These are phyloP conservation scores for Troglohyphantes excavatus DNA, from an alignment of 2,888 invertebrate species.

Conservation along the genomic window DNA sequence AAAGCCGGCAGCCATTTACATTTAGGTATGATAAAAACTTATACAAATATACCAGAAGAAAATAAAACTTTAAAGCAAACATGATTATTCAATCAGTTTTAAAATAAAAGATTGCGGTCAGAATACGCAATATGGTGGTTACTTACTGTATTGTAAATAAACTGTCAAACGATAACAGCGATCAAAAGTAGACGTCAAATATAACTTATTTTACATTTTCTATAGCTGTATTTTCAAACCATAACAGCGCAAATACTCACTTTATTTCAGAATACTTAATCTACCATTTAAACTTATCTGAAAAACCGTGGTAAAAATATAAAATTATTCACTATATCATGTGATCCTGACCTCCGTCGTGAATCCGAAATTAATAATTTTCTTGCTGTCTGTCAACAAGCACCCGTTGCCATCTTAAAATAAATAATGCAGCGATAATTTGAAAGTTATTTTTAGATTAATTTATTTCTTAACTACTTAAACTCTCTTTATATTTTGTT, in stretches of 20 bases:
- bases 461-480: too few species aligned
- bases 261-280: too few species aligned
- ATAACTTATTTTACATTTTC: neutral
- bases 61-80: too few species aligned
- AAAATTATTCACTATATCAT: slow-evolving; percentile 70
- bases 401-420: slow-evolving; percentile 8
- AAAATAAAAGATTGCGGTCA: neutral
- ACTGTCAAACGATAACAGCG: slow-evolving; percentile 1
- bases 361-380: slow-evolving; percentile 10
- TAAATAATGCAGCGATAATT: neutral
- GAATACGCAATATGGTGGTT: neutral
- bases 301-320: slow-evolving; percentile 35
- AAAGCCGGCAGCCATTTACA: too few species aligned
- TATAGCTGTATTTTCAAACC: neutral
- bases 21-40: too few species aligned
- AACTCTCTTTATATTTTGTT: too few species aligned
- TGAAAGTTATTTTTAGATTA: neutral
- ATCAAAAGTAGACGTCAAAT: neutral
- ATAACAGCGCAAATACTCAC: too few species aligned
- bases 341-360: slow-evolving; percentile 47
- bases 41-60: too few species aligned
- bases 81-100: neutral
- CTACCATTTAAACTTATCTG: neutral
- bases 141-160: slow-evolving; percentile 4
- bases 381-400: slow-evolving; percentile 23